phyloP scores from a whole-genome alignment of 2,797 vertebrate species.

The Delichon dasypus region DNA sequence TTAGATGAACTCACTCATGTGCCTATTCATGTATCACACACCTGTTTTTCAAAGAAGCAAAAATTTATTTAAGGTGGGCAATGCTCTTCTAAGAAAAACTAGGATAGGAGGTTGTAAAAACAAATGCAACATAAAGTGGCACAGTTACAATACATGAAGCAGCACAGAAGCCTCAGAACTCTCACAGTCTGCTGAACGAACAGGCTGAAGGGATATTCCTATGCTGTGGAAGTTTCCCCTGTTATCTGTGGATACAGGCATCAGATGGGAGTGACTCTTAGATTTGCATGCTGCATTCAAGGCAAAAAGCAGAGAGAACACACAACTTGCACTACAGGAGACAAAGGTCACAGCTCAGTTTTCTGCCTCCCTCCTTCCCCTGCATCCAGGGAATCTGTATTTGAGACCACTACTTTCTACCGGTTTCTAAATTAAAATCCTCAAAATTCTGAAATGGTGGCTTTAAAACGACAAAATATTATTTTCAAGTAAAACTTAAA shows the following conservation, averaged over 20 bases:
- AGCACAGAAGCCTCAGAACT: not conserved
- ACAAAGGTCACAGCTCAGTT: not conserved
- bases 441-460: not conserved
- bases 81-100: not conserved
- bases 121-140: not conserved
- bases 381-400: not conserved
- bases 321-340: not conserved
- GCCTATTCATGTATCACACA: not conserved
- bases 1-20: not conserved
- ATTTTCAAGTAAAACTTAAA: not conserved
- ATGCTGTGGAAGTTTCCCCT: not conserved
- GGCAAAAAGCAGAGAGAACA: not conserved
- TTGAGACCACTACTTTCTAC: not conserved
- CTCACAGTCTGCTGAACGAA: not conserved
- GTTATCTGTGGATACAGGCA: not conserved
- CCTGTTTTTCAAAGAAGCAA: not conserved
- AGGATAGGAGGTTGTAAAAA: not conserved
- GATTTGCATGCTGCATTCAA: not conserved
- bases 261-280: not conserved
- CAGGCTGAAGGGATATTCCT: not conserved
- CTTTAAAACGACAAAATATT: not conserved
- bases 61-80: not conserved
- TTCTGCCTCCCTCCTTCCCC: not conserved
- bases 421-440: not conserved
- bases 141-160: rapidly evolving